Percentiles rank a stretch among this genome's conserved stretches.
Evolutionary conservation across 2,888 invertebrate species (phyloP).

Genomic region (Elmis aenea): DNA sequence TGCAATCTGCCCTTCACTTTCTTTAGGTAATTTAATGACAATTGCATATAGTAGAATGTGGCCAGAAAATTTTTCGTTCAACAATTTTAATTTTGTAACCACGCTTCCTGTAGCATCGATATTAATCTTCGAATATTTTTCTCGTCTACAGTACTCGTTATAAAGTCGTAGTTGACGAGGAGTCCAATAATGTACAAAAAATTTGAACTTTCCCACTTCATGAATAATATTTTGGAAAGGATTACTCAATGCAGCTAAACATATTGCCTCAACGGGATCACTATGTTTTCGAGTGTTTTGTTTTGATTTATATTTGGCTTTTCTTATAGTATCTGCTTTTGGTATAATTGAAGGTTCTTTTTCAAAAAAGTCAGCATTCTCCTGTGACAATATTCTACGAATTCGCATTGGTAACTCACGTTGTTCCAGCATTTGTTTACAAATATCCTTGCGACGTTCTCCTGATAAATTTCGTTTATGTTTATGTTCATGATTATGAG

Average conservation of each 20-base stretch:
- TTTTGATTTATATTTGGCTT: not conserved
- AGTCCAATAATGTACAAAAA: slow-evolving; percentile 1
- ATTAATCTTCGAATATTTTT: not conserved
- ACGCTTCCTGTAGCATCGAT: slow-evolving; percentile 1
- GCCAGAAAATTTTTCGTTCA: not conserved
- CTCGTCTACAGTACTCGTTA: not conserved
- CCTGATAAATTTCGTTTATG: not conserved
- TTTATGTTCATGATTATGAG: not conserved
- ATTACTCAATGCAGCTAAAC: not conserved
- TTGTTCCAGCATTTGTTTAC: not conserved
- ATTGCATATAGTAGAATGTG: slow-evolving; percentile 1
- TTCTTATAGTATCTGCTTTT: not conserved
- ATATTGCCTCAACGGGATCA: not conserved
- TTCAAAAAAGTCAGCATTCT: not conserved
- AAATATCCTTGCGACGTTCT: not conserved
- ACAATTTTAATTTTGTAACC: not conserved
- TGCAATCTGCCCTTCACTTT: slow-evolving; percentile 2
- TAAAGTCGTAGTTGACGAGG: not conserved
- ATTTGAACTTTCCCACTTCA: slow-evolving; percentile 4
- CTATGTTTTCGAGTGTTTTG: not conserved
- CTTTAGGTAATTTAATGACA: not conserved
- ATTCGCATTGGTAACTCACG: not conserved
- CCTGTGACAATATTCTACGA: no score
- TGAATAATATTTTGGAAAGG: no score
- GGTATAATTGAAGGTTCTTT: not conserved